phyloP scores from a whole-genome alignment of 2,888 invertebrate genomes.

The Tipula lateralis region DNA sequence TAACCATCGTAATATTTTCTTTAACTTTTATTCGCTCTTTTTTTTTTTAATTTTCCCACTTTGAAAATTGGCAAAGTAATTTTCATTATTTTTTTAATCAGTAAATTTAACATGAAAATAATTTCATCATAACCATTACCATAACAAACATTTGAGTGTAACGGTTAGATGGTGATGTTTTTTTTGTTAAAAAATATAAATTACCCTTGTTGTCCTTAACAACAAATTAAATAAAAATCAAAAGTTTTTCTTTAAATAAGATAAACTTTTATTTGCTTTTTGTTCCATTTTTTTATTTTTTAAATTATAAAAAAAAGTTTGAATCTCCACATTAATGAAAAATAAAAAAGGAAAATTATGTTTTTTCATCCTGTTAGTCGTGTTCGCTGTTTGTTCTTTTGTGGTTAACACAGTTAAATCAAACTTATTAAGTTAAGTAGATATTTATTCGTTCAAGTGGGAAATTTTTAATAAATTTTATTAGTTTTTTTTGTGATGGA shows the following conservation, averaged over 20 bases:
- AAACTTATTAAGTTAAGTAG: conserved; percentile 7
- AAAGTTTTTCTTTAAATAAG: conserved; percentile 19
- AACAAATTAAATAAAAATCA: conserved; percentile 19
- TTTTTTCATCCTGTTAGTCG: neutral
- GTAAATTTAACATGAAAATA: neutral
- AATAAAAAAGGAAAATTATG: neutral
- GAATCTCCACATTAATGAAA: neutral
- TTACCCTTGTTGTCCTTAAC: conserved; percentile 19
- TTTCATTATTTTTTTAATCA: neutral
- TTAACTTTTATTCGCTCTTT: neutral
- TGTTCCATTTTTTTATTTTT: neutral
- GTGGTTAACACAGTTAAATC: conserved; percentile 6
- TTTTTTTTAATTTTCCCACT: neutral
- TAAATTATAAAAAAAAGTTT: conserved; percentile 14
- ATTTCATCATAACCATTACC: neutral
- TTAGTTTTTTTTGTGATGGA: neutral
- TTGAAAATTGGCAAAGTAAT: neutral
- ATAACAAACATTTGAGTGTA: neutral
- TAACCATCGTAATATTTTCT: neutral
- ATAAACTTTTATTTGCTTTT: conserved; percentile 14
- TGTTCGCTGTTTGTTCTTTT: neutral
- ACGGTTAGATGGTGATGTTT: neutral
- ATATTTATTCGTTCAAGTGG: neutral
- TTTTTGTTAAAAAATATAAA: neutral
- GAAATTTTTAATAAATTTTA: neutral